Evolutionary conservation across 1,140 invertebrate species (phyloP), one percentile per base, ranked within the genome.

Genomic region (Copidosoma floridanum): DNA sequence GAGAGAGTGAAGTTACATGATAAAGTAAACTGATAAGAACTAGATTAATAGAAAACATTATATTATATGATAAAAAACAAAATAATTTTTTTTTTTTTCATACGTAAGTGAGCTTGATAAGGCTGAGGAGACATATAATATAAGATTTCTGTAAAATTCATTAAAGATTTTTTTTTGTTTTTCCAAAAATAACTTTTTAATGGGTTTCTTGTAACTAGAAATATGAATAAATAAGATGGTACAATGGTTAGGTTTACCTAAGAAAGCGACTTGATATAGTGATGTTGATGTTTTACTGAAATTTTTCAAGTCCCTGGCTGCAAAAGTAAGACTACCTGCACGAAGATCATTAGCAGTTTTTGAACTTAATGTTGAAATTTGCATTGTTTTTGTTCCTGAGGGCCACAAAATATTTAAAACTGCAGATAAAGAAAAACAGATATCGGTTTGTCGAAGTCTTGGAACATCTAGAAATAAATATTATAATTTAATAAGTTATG

Each of bases 361-460:
- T 52, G 86, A 76, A 59, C 84, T 86, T 64, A 86, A 83, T 3
- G 82, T 79, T 1, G 84, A 82, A 5, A 85, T 82, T 55, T 87
- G 85, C 21, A 83, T 79, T 8, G 81, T 75, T 66, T 86, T 88
- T 2, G 84, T 84, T 11, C 79, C 83, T 3, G 87, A 85, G 20
- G 94, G 92, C 80, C 86, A 90, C 71, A 99, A 86, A 10, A 94
- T 89, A 74, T 93, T 92, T 7, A 98, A 81, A 10, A 98, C 88
- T 20, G 95, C 88, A 10, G 89, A 94, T 40, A 99, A 81, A 41
- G 94, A 88, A 81, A 95, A 99, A 64, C 87, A 87, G 11, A 99
- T 91, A 75, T 99, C 97, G 21, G 86, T 85, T 70, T 92, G 89
- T 41, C 93, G 86, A 70, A 99, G 85, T 68, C 89, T 88, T 0